phyloP scores from a whole-genome alignment of 2,797 vertebrate genomes.

The Rhinichthys osculus region DNA sequence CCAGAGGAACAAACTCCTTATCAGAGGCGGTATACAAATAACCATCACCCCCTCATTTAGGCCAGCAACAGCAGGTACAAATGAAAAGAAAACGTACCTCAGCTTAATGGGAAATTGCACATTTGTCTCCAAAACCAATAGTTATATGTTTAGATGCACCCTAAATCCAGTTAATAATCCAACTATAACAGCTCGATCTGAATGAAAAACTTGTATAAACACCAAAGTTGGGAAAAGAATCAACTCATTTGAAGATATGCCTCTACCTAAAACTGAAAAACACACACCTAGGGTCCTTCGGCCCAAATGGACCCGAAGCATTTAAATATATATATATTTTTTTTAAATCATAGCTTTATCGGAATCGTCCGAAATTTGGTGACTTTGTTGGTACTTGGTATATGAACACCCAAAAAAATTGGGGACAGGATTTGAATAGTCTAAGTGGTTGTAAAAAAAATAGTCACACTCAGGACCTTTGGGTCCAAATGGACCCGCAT shows the following conservation, averaged over 20 bases:
- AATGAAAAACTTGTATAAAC: not conserved
- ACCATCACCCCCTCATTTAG: conserved; percentile 49
- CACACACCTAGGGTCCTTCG: not conserved
- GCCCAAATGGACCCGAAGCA: too few species aligned
- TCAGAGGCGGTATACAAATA: conserved; percentile 42
- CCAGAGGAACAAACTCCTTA: conserved; percentile 25
- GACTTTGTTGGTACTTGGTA: too few species aligned
- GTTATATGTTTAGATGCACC: not conserved
- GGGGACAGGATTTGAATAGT: too few species aligned
- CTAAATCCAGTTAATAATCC: not conserved
- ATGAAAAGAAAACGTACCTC: conserved; percentile 3
- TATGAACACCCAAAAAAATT: too few species aligned
- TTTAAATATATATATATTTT: too few species aligned
- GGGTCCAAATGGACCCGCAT: too few species aligned
- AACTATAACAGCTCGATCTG: not conserved
- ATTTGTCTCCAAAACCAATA: conserved; percentile 13
- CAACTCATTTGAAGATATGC: not conserved
- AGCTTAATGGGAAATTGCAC: conserved; percentile 14
- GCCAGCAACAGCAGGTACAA: conserved; percentile 47
- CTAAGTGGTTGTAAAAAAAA: too few species aligned
- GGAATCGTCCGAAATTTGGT: too few species aligned
- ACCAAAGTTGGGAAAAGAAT: not conserved
- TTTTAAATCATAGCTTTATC: too few species aligned
- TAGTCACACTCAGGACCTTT: too few species aligned
- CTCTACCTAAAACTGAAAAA: not conserved